A percentile compares a stretch with the other conserved stretches of the same genome.
Evolutionary conservation across 2,888 invertebrate genomes (phyloP).

Genomic region (Cynaeus angustus): DNA sequence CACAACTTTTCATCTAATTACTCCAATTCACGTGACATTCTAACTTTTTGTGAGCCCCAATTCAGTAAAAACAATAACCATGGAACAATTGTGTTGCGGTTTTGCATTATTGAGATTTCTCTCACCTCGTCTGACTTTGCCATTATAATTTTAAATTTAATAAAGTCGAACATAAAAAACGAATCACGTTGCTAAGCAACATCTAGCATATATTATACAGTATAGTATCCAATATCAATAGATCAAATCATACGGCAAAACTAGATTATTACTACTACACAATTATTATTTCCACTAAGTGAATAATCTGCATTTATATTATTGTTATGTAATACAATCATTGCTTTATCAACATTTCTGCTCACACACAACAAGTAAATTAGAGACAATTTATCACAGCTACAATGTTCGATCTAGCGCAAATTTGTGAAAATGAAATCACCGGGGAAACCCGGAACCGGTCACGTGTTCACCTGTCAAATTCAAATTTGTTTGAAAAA

Average conservation of each 20-base stretch:
- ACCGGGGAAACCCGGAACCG: too few species aligned
- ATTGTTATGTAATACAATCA: slow-evolving; percentile 12
- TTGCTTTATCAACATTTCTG: slow-evolving; percentile 7
- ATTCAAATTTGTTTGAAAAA: neutral
- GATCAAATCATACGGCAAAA: slow-evolving; percentile 10
- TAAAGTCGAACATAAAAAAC: slow-evolving; percentile 16
- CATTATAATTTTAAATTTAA: slow-evolving; percentile 5
- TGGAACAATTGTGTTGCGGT: slow-evolving; percentile 34
- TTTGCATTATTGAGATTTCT: slow-evolving; percentile 38
- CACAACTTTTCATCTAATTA: too few species aligned
- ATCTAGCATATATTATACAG: slow-evolving; percentile 23
- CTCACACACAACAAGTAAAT: neutral
- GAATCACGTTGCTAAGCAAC: slow-evolving; percentile 32
- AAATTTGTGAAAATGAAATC: neutral
- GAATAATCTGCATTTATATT: slow-evolving; percentile 21
- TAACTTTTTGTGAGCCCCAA: neutral
- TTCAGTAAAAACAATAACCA: slow-evolving; percentile 12
- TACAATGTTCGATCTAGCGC: too few species aligned
- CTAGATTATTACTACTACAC: slow-evolving; percentile 8
- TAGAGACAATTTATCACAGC: neutral
- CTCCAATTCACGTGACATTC: too few species aligned
- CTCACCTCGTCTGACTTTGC: slow-evolving; percentile 36
- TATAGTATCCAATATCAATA: slow-evolving; percentile 4
- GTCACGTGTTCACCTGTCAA: neutral
- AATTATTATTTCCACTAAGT: slow-evolving; percentile 11